Conservation (phyloP, 2,113 vertebrate species). For the Lophius piscatorius region DNA sequence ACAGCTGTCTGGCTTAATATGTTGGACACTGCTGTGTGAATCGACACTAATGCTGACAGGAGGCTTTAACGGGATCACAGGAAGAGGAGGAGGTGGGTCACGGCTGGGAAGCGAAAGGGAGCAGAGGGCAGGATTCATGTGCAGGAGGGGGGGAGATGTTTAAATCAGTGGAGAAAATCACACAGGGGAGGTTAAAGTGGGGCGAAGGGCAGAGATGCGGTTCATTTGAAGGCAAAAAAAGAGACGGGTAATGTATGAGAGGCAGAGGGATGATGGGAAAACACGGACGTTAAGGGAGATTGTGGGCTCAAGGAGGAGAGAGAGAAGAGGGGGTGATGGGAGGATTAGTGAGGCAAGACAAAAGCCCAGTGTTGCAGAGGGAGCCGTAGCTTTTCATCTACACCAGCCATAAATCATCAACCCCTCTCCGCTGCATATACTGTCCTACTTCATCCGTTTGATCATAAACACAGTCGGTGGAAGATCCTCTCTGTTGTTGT, state of each 20-base stretch:
- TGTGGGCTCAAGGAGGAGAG: slow-evolving; percentile 48
- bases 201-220: slow-evolving; percentile 14
- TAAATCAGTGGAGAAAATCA: slow-evolving; percentile 31
- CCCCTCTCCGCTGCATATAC: slow-evolving; percentile 10
- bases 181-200: slow-evolving; percentile 31
- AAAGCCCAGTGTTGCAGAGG: slow-evolving; percentile 48
- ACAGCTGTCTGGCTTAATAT: slow-evolving; percentile 51
- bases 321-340: slow-evolving; percentile 32
- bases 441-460: slow-evolving; percentile 19
- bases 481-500: slow-evolving; percentile 1
- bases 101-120: slow-evolving; percentile 22
- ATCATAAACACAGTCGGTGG: slow-evolving; percentile 25
- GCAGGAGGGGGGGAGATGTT: slow-evolving; percentile 34
- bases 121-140: slow-evolving; percentile 41
- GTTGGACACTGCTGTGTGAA: slow-evolving; percentile 41
- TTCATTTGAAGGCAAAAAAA: slow-evolving; percentile 3
- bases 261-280: slow-evolving; percentile 30
- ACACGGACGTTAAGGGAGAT: slow-evolving; percentile 12
- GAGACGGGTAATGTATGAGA: background rate
- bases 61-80: slow-evolving; percentile 65
- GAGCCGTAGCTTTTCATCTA: slow-evolving; percentile 49
- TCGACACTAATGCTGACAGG: slow-evolving; percentile 62
- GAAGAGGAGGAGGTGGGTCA: slow-evolving; percentile 29
- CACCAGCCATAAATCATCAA: slow-evolving; percentile 58
- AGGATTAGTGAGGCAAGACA: slow-evolving; percentile 68